These are phyloP conservation scores for Caenorhabditis elegans DNA, from an alignment of 1,140 invertebrate species.

Conservation along the genomic window WBcel235 BX284602.5:5122501-5123000, in stretches of 20 bases:
- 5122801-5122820: background rate
- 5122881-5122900: conserved; percentile 26
- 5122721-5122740: conserved; percentile 13
- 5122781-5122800: background rate
- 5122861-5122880: background rate
- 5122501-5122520: background rate
- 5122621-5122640: conserved; percentile 19
- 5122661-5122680: conserved; percentile 10
- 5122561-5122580: conserved; percentile 25
- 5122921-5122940: background rate
- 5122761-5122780: background rate
- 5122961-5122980: background rate
- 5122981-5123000: background rate
- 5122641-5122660: background rate
- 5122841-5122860: background rate
- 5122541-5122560: conserved; percentile 25
- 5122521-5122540: background rate
- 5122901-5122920: conserved; percentile 16
- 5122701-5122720: background rate
- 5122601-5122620: no score
- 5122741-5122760: conserved; percentile 16
- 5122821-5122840: background rate
- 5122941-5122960: background rate
- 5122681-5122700: background rate
- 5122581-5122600: conserved; percentile 21